Conservation (phyloP, 2,797 vertebrate species). For the Phalanger gymnotis region DNA sequence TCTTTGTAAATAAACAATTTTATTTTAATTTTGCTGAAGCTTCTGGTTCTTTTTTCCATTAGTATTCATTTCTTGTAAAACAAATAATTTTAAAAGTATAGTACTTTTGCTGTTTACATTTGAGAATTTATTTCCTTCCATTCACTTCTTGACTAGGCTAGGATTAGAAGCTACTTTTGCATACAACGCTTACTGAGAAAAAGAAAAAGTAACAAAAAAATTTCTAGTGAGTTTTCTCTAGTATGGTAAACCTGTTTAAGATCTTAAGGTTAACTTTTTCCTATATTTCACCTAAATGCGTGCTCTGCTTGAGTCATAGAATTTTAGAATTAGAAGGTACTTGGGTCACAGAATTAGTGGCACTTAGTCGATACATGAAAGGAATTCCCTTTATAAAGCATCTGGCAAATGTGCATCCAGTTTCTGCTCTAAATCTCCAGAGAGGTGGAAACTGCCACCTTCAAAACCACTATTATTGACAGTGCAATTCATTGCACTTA, state of each 20-base stretch:
- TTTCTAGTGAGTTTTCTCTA: constrained; percentile 9
- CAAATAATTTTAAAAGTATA: constrained; percentile 33
- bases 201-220: constrained; percentile 12
- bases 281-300: not conserved
- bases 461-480: not conserved
- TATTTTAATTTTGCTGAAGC: constrained; percentile 12
- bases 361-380: not conserved
- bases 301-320: constrained; percentile 9
- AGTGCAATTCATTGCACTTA: not conserved
- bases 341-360: not conserved
- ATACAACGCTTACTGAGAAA: constrained; percentile 7
- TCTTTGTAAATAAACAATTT: constrained; percentile 10
- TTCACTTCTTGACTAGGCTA: constrained; percentile 22
- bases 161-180: not conserved
- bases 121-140: constrained; percentile 41
- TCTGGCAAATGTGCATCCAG: not conserved
- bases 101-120: constrained; percentile 2
- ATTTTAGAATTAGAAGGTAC: not conserved
- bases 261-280: not conserved
- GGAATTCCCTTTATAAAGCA: not conserved
- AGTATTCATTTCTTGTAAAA: constrained; percentile 15
- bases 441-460: not conserved
- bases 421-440: not conserved
- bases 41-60: constrained; percentile 30
- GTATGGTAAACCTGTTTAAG: not conserved